Evolutionary conservation across 2,113 vertebrate genomes (phyloP).

Genomic region (Labeo rohita): DNA sequence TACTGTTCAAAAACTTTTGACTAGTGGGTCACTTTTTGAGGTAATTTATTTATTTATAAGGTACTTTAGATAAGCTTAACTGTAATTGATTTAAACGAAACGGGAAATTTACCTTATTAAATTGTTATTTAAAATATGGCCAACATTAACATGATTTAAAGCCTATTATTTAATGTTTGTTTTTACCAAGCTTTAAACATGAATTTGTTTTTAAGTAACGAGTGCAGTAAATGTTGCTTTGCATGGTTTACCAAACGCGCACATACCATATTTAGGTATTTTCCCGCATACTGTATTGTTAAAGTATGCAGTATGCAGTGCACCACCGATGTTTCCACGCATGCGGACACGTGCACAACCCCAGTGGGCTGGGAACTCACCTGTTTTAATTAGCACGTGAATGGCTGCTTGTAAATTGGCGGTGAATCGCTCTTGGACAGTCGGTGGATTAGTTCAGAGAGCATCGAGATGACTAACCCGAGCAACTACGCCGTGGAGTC

Average conservation of each 20-base stretch:
- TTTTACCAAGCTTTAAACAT: neutral
- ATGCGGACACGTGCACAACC: neutral
- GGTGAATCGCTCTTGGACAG: conserved; percentile 60
- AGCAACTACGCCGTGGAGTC: conserved; percentile 40
- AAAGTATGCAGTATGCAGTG: neutral
- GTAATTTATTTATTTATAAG: neutral
- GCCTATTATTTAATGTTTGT: neutral
- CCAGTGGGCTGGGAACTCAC: conserved; percentile 4
- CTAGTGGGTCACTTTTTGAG: neutral
- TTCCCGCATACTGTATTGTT: neutral
- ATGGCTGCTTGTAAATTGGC: conserved; percentile 39
- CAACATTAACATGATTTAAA: neutral
- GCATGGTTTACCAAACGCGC: neutral
- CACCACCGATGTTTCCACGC: neutral
- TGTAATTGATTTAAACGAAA: neutral
- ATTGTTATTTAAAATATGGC: neutral
- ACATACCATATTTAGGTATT: neutral
- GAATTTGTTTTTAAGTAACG: neutral
- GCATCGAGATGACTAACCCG: conserved; percentile 61
- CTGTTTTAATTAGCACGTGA: conserved; percentile 61
- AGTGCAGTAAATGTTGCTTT: neutral
- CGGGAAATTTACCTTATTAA: neutral
- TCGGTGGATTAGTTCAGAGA: neutral
- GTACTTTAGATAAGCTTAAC: neutral
- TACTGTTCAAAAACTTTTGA: no score